Conservation (phyloP, 1,140 invertebrate species). For the Cyclargus thomasi region DNA sequence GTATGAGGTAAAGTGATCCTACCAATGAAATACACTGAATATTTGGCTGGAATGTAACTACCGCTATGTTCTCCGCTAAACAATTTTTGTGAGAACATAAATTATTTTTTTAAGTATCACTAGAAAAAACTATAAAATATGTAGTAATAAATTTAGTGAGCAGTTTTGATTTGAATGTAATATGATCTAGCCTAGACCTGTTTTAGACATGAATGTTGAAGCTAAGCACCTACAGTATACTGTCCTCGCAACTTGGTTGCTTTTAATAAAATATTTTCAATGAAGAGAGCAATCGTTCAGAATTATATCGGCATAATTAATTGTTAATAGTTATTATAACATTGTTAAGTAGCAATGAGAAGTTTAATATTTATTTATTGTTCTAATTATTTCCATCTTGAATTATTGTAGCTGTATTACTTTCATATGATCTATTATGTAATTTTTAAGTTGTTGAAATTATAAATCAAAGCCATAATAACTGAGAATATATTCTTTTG, state of each 20-base stretch:
- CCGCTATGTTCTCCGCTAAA: background rate
- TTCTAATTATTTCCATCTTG: constrained; percentile 55
- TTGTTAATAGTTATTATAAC: constrained; percentile 68
- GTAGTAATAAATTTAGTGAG: constrained; percentile 1
- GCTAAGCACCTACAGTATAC: constrained; percentile 2
- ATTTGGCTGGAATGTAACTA: background rate
- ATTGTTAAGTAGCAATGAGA: constrained; percentile 71
- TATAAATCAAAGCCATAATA: constrained; percentile 74
- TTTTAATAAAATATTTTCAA: constrained; percentile 36
- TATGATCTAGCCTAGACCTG: constrained; percentile 6
- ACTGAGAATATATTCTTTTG: constrained; percentile 74
- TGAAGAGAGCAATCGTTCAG: constrained; percentile 32
- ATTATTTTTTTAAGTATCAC: constrained; percentile 10
- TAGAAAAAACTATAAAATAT: constrained; percentile 4
- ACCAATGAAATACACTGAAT: background rate
- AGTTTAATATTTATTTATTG: constrained; percentile 69
- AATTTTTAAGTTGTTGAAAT: constrained; percentile 72
- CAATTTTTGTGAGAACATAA: background rate
- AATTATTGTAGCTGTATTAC: constrained; percentile 64
- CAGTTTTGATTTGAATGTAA: background rate
- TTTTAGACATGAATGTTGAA: constrained; percentile 2
- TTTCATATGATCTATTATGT: constrained; percentile 69
- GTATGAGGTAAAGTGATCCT: background rate
- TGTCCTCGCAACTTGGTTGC: constrained; percentile 43
- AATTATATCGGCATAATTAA: constrained; percentile 64